Conservation (phyloP, 2,888 invertebrate species). For the Cabera pusaria region DNA sequence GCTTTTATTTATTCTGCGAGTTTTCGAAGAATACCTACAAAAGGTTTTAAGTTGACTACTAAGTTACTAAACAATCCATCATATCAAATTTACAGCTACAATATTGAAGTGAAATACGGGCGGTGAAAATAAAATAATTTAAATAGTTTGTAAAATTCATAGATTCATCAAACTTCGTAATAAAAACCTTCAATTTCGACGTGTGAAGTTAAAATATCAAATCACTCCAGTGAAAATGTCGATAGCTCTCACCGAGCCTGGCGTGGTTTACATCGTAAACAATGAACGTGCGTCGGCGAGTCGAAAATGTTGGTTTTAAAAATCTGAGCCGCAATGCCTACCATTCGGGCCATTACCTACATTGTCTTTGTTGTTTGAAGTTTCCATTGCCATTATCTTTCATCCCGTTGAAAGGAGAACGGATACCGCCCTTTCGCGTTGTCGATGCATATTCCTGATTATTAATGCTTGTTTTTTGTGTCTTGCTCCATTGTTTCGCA, state of each 20-base stretch:
- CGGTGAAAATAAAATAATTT: too few relatives aligned
- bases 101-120: too few relatives aligned
- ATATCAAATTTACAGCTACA: too few relatives aligned
- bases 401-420: conserved; percentile 57
- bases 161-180: conserved; percentile 3
- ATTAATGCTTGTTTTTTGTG: conserved; percentile 81
- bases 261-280: conserved; percentile 24
- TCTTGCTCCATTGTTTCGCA: conserved; percentile 71
- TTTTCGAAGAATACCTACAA: too few relatives aligned
- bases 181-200: conserved; percentile 1
- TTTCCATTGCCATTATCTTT: conserved; percentile 63
- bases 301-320: conserved; percentile 19
- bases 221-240: conserved; percentile 16
- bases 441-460: conserved; percentile 80
- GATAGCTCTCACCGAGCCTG: conserved; percentile 10
- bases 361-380: conserved; percentile 63
- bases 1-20: too few relatives aligned
- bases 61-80: too few relatives aligned
- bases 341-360: conserved; percentile 52
- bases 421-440: conserved; percentile 43
- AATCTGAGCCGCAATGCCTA: conserved; percentile 35
- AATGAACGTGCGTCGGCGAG: conserved; percentile 11
- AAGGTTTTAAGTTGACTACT: too few relatives aligned
- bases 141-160: too few relatives aligned
- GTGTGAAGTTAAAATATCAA: conserved; percentile 22